These are phyloP conservation scores for Galago senegalensis DNA, from an alignment of 2,797 vertebrate species.

Conservation along the genomic window DNA sequence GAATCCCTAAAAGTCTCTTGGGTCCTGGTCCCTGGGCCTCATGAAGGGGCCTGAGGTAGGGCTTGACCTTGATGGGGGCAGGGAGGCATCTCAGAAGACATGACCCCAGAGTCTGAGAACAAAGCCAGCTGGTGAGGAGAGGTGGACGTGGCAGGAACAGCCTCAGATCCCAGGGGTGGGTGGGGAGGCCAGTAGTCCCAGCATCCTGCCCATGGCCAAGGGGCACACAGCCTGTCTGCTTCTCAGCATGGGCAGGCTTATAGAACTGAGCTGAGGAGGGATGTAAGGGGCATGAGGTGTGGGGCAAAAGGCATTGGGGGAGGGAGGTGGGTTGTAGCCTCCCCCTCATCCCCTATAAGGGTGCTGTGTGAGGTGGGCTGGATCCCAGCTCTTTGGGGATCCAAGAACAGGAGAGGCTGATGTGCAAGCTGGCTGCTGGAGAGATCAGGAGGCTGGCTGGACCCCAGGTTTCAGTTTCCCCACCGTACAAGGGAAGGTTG, in stretches of 20 bases:
- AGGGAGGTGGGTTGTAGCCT: background rate
- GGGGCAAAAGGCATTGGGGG: rapidly evolving
- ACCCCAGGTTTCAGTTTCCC: background rate
- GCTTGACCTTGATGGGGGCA: background rate
- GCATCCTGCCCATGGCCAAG: background rate
- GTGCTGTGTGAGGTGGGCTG: background rate
- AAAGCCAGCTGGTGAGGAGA: rapidly evolving
- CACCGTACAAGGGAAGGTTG: no score
- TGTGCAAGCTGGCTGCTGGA: rapidly evolving
- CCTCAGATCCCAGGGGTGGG: background rate
- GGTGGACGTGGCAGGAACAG: rapidly evolving
- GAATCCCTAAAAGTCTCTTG: background rate
- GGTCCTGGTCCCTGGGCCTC: background rate
- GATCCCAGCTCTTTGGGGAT: background rate
- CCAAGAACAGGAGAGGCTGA: background rate
- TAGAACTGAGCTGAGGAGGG: rapidly evolving
- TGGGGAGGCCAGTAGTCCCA: rapidly evolving
- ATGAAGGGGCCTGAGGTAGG: background rate
- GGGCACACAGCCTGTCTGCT: background rate
- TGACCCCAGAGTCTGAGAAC: background rate
- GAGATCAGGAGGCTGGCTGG: background rate
- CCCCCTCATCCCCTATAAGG: no score
- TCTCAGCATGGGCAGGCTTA: background rate
- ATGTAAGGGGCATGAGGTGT: no score
- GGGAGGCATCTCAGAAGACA: background rate